A percentile compares a stretch with the other conserved stretches of the same genome.
phyloP scores from a whole-genome alignment of 2,888 invertebrate species.

The Sminthurinus aureus region DNA sequence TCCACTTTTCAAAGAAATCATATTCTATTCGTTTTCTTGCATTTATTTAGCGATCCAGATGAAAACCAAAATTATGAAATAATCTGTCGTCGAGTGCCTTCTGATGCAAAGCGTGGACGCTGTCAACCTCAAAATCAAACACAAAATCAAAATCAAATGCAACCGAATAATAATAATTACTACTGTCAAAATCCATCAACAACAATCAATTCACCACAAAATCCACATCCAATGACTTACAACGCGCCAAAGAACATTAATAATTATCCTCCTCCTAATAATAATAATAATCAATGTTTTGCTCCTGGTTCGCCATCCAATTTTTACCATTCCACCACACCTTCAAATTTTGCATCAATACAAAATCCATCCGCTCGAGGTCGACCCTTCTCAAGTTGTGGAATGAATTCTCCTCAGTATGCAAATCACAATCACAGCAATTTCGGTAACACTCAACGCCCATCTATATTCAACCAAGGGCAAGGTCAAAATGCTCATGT shows the following conservation, averaged over 20 bases:
- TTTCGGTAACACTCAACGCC: background rate
- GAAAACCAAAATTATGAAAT: background rate
- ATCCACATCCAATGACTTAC: too few species aligned
- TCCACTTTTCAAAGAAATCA: too few species aligned
- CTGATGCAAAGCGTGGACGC: background rate
- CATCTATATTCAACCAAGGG: too few species aligned
- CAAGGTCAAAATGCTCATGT: too few species aligned
- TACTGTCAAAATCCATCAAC: background rate
- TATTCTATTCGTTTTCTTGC: too few species aligned
- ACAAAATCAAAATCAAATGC: too few species aligned
- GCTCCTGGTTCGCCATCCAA: background rate
- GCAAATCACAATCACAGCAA: background rate
- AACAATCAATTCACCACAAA: too few species aligned
- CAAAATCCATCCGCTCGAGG: background rate
- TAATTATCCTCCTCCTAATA: background rate
- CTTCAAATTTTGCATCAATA: background rate
- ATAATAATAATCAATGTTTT: background rate
- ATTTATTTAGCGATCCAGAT: background rate
- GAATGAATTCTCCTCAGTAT: too few species aligned
- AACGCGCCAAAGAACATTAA: too few species aligned
- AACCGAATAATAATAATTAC: background rate
- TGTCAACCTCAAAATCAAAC: background rate
- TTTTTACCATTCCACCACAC: background rate
- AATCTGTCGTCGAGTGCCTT: background rate
- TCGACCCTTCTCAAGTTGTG: background rate